A percentile compares a stretch with the other conserved stretches of the same genome.
Evolutionary conservation across 2,113 vertebrate species (phyloP).

Genomic region (Bostrychus sinensis): DNA sequence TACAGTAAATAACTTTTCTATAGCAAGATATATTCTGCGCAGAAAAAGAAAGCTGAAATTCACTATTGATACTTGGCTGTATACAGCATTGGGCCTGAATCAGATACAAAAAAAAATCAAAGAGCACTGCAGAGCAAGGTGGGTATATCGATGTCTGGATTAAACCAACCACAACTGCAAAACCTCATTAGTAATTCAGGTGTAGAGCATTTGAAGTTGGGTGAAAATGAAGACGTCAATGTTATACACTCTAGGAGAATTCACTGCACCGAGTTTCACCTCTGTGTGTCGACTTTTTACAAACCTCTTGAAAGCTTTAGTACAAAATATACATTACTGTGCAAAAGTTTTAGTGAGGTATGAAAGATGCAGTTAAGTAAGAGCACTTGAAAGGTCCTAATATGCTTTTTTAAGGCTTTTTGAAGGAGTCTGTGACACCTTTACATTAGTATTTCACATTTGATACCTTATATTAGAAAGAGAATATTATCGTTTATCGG

Average conservation of each 20-base stretch:
- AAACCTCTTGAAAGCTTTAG: no score
- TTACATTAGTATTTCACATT: no score
- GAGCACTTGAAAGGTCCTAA: no score
- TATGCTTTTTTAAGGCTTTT: no score
- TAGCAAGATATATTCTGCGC: neutral
- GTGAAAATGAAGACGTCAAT: conserved; percentile 7
- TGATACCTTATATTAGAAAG: no score
- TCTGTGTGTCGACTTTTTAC: neutral
- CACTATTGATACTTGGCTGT: conserved; percentile 46
- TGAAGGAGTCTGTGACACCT: no score
- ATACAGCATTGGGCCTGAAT: conserved; percentile 56
- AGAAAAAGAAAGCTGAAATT: conserved; percentile 28
- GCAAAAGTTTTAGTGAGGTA: neutral
- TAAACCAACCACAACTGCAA: conserved; percentile 46
- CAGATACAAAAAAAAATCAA: conserved; percentile 65
- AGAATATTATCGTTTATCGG: no score
- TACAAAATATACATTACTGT: neutral
- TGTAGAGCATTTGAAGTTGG: conserved; percentile 37
- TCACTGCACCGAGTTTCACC: neutral
- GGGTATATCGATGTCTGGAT: conserved; percentile 58
- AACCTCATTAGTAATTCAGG: conserved; percentile 50
- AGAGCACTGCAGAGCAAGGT: conserved; percentile 62
- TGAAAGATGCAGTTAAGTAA: no score
- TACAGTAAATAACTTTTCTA: neutral
- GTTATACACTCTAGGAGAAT: neutral